phyloP scores from a whole-genome alignment of 1,140 invertebrate species.

The Aphidius gifuensis region DNA sequence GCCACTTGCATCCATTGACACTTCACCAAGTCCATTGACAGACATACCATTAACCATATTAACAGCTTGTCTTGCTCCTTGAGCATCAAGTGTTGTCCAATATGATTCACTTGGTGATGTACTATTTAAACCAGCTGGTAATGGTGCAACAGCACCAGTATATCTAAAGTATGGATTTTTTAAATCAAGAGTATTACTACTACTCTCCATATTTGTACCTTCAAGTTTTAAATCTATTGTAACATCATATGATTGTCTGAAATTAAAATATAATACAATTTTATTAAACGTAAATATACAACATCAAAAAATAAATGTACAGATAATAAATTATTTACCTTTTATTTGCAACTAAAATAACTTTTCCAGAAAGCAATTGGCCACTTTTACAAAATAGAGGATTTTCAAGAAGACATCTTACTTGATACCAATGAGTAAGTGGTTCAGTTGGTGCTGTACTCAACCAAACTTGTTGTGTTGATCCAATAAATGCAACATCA shows the following conservation, averaged over 20 bases:
- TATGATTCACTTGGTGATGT: constrained; percentile 89
- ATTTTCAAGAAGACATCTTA: constrained; percentile 89
- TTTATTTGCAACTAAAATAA: constrained; percentile 89
- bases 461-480: constrained; percentile 88
- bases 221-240: constrained; percentile 91
- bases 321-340: constrained; percentile 54
- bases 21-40: constrained; percentile 73
- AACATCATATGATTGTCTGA: constrained; percentile 96
- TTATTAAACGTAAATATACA: not conserved
- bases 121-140: constrained; percentile 84
- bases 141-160: constrained; percentile 80
- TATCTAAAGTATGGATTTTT: constrained; percentile 99
- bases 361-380: constrained; percentile 83
- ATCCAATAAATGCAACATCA: constrained; percentile 97
- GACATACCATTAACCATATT: constrained; percentile 80
- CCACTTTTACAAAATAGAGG: constrained; percentile 95
- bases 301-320: no score
- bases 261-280: constrained; percentile 23
- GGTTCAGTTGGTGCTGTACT: constrained; percentile 98
- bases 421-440: constrained; percentile 99
- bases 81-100: constrained; percentile 81
- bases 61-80: constrained; percentile 67
- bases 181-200: constrained; percentile 90
- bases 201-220: constrained; percentile 74
- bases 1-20: constrained; percentile 64